phyloP scores from a whole-genome alignment of 2,113 vertebrate species.

The Channa maculata region DNA sequence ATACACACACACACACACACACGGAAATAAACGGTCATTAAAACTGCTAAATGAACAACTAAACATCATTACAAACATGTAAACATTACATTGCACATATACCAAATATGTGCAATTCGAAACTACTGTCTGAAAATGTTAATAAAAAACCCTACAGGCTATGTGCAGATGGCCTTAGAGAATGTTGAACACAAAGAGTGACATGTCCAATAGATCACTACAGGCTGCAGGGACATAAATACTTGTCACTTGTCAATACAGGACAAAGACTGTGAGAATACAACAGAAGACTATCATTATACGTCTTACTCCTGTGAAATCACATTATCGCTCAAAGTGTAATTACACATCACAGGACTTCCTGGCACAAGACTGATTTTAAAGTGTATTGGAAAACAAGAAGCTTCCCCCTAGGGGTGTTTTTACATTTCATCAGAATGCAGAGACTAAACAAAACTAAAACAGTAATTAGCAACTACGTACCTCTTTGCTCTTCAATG shows the following conservation, averaged over 20 bases:
- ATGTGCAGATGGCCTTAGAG: slow-evolving; percentile 31
- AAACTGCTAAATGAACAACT: too few relatives aligned
- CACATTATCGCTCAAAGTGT: slow-evolving; percentile 41
- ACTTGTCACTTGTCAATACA: slow-evolving; percentile 43
- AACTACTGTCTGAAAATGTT: background rate
- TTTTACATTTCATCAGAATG: background rate
- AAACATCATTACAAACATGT: too few relatives aligned
- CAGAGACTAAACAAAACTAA: background rate
- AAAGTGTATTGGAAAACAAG: background rate
- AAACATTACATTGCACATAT: too few relatives aligned
- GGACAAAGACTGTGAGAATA: slow-evolving; percentile 3
- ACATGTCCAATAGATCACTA: slow-evolving; percentile 65
- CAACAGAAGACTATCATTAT: slow-evolving; percentile 47
- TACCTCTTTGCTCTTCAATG: slow-evolving; percentile 1
- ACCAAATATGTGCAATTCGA: too few relatives aligned
- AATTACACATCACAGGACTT: slow-evolving; percentile 44
- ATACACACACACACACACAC: too few relatives aligned
- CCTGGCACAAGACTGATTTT: background rate
- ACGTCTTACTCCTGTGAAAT: slow-evolving; percentile 39
- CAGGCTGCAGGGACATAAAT: slow-evolving; percentile 32
- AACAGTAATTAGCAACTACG: slow-evolving; percentile 16
- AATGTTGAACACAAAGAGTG: slow-evolving; percentile 45
- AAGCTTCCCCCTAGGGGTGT: too few relatives aligned
- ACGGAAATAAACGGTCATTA: too few relatives aligned
- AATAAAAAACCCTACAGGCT: slow-evolving; percentile 19